Conservation (phyloP, 2,888 invertebrate genomes). For the Chaetoderma sp. region DNA sequence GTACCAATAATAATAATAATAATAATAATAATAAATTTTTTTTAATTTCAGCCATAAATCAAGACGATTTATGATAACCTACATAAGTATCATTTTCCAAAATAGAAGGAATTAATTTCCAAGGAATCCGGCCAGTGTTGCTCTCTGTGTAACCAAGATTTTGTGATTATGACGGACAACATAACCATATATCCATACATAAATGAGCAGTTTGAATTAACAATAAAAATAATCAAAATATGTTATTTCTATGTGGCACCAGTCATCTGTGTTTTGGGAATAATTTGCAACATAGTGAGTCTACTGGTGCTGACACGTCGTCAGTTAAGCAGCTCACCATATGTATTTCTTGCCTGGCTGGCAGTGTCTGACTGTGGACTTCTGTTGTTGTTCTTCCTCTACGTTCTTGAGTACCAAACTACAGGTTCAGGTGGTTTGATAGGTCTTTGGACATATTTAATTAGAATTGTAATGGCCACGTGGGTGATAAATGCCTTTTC, state of each 20-base stretch:
- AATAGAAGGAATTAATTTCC: too few relatives aligned
- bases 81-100: too few relatives aligned
- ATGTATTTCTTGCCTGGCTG: constrained; percentile 62
- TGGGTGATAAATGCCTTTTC: constrained; percentile 53
- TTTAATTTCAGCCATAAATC: too few relatives aligned
- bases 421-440: constrained; percentile 2
- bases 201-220: too few relatives aligned
- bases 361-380: constrained; percentile 57
- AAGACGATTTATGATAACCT: too few relatives aligned
- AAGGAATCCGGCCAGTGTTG: too few relatives aligned
- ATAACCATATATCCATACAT: too few relatives aligned
- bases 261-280: constrained; percentile 58
- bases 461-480: neutral
- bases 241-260: constrained; percentile 54
- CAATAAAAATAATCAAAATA: too few relatives aligned
- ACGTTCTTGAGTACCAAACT: constrained; percentile 22
- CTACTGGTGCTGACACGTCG: constrained; percentile 58
- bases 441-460: neutral
- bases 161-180: too few relatives aligned
- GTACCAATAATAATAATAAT: too few relatives aligned
- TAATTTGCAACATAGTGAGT: constrained; percentile 61
- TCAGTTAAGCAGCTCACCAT: constrained; percentile 62
- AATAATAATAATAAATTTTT: too few relatives aligned
- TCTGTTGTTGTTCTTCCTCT: constrained; percentile 52
- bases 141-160: too few relatives aligned